These are phyloP conservation scores for Trematocara variabile DNA, from an alignment of 2,113 vertebrate species.

Conservation along the genomic window DNA sequence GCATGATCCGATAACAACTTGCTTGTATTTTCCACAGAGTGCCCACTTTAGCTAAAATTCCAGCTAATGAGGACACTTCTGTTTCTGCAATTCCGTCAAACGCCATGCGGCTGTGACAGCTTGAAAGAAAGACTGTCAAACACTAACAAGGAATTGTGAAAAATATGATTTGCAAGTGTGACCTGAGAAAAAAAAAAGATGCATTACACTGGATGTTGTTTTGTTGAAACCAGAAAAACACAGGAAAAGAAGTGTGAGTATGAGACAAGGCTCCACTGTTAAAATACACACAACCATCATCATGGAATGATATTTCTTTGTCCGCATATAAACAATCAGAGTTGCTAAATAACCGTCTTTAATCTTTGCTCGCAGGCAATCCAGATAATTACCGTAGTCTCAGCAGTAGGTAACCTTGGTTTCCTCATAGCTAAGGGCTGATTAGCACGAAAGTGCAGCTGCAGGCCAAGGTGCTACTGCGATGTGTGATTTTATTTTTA, in stretches of 20 bases:
- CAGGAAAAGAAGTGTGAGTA: background rate
- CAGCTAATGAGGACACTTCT: background rate
- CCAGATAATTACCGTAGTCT: slow-evolving; percentile 43
- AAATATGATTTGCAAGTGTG: background rate
- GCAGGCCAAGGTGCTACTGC: slow-evolving; percentile 15
- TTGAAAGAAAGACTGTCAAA: background rate
- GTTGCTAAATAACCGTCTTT: slow-evolving; percentile 47
- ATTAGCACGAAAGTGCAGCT: slow-evolving; percentile 53
- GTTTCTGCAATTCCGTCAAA: background rate
- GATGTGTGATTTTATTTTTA: slow-evolving; percentile 28
- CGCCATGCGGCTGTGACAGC: background rate
- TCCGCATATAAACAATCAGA: slow-evolving; percentile 34
- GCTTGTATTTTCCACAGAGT: background rate
- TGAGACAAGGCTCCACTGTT: background rate
- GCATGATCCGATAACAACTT: background rate
- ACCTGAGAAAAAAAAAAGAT: background rate
- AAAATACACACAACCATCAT: background rate
- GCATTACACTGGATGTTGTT: background rate
- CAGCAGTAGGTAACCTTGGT: slow-evolving; percentile 60
- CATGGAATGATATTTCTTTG: slow-evolving; percentile 9
- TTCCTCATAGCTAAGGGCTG: slow-evolving; percentile 38
- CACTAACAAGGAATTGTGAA: background rate
- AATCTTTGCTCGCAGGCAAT: slow-evolving; percentile 51
- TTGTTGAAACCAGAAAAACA: background rate
- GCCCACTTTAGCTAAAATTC: background rate